Evolutionary conservation across 2,113 vertebrate genomes (phyloP).

Genomic region (Engraulis encrasicolus): DNA sequence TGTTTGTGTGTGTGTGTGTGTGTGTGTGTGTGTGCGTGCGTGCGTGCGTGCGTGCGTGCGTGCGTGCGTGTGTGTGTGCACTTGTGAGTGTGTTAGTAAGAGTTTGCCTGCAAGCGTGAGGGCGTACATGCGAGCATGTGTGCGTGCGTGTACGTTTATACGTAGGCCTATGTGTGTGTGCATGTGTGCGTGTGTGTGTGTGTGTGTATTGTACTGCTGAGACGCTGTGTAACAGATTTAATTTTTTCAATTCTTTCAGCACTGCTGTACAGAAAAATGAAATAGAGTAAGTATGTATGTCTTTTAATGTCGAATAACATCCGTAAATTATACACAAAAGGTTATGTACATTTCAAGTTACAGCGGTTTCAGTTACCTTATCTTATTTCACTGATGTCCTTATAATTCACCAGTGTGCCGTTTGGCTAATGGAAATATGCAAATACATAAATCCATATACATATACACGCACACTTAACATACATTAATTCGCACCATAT

Average conservation of each 20-base stretch:
- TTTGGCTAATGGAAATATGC: constrained; percentile 4
- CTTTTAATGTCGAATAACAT: not conserved
- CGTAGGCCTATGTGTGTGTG: not conserved
- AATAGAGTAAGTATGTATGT: not conserved
- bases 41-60: no score
- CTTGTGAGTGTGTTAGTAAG: not conserved
- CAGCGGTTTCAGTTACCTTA: not conserved
- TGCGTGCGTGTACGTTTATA: not conserved
- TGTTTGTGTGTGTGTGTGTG: not conserved
- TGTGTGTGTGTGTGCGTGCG: not conserved
- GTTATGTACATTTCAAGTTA: not conserved
- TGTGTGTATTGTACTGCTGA: no score
- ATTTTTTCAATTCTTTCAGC: no score
- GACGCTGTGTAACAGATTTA: no score
- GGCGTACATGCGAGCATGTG: not conserved
- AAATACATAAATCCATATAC: not conserved
- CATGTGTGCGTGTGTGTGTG: no score
- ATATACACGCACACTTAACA: constrained; percentile 50
- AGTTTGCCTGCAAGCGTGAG: not conserved
- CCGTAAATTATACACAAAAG: not conserved
- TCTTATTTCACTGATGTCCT: not conserved
- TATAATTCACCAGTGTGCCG: not conserved
- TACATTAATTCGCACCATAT: constrained; percentile 23
- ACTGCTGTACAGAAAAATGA: not conserved
- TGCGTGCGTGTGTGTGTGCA: no score